Conservation (phyloP, 2,888 invertebrate genomes). For the Microctonus aethiopoides region DNA sequence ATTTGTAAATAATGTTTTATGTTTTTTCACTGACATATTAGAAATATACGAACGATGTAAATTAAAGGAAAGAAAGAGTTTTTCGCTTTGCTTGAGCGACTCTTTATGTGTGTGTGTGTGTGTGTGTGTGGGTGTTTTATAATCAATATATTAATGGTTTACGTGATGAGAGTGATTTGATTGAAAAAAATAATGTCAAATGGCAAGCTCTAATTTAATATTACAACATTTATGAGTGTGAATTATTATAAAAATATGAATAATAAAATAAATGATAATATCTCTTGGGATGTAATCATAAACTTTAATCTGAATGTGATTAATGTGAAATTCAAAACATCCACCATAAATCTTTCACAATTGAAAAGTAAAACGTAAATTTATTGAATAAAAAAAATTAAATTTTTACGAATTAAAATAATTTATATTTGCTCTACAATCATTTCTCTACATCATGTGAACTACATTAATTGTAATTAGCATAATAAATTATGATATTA, state of each 20-base stretch:
- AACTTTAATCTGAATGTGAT: constrained; percentile 18
- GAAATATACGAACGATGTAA: background rate
- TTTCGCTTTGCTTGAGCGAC: background rate
- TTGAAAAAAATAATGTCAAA: background rate
- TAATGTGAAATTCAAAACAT: constrained; percentile 1
- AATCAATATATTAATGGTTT: background rate
- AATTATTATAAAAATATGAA: background rate
- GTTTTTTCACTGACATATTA: background rate
- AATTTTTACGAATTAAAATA: too few relatives aligned
- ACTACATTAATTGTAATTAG: background rate
- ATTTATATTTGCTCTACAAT: too few relatives aligned
- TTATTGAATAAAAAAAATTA: too few relatives aligned
- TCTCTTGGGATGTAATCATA: background rate
- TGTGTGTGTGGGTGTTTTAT: constrained; percentile 7
- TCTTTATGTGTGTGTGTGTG: constrained; percentile 5
- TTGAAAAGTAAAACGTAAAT: background rate
- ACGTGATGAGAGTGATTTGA: background rate
- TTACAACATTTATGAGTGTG: background rate
- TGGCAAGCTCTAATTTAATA: background rate
- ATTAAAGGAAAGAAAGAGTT: background rate
- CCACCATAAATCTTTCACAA: background rate
- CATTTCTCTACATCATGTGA: background rate
- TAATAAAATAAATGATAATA: background rate
- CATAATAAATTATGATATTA: background rate
- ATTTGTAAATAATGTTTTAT: background rate